A percentile compares a stretch with the other conserved stretches of the same genome.
These are phyloP conservation scores for Pocillopora verrucosa DNA, from an alignment of 64 coral and sea anemone species.

Conservation along the genomic window DNA sequence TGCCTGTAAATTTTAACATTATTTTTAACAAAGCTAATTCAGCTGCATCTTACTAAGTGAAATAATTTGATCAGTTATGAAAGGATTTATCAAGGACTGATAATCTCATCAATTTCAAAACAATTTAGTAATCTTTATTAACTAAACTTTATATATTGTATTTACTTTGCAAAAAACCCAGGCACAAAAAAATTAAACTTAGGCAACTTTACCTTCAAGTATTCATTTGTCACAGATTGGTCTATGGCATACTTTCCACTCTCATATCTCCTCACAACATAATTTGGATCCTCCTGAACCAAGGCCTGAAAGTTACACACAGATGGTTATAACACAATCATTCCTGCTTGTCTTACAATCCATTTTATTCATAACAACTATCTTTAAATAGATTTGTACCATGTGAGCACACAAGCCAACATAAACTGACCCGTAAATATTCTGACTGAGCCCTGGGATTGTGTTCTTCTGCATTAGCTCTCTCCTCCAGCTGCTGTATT, in stretches of 20 bases:
- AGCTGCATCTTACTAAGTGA: too few species aligned
- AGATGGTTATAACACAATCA: background rate
- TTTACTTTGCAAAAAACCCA: background rate
- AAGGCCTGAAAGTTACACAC: conserved; percentile 54
- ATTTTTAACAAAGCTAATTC: too few species aligned
- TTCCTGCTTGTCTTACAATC: too few species aligned
- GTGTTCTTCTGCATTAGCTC: conserved; percentile 84
- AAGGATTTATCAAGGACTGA: too few species aligned
- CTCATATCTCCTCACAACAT: conserved; percentile 94
- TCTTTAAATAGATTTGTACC: background rate
- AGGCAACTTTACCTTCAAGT: conserved; percentile 60
- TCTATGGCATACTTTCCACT: conserved; percentile 90
- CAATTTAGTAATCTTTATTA: too few species aligned
- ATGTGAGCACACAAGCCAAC: background rate
- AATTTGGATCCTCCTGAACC: conserved; percentile 84
- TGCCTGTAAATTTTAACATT: conserved; percentile 42
- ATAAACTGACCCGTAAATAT: conserved; percentile 73
- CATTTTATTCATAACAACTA: background rate
- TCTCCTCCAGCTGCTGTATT: conserved; percentile 87
- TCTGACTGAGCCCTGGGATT: conserved; percentile 86
- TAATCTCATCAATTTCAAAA: too few species aligned
- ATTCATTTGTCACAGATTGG: conserved; percentile 78
- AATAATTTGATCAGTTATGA: too few species aligned
- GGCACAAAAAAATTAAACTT: background rate
- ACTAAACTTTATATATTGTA: too few species aligned